phyloP scores from a whole-genome alignment of 2,113 vertebrate genomes.

The Cinclus cinclus region DNA sequence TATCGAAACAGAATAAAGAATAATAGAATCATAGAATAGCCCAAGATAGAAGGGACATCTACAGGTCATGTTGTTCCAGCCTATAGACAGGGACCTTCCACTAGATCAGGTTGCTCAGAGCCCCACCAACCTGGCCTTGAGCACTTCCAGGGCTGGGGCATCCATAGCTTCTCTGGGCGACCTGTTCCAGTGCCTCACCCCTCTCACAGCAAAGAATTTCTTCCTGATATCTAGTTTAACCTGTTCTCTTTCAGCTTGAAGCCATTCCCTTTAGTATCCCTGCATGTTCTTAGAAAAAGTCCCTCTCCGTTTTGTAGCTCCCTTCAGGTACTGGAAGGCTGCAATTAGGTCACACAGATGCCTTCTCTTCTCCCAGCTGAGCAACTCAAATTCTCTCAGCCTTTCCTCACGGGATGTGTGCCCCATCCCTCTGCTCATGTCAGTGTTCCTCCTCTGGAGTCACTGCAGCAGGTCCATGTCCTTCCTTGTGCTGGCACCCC shows the following conservation, averaged over 20 bases:
- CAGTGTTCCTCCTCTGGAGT: not conserved
- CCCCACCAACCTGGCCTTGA: not conserved
- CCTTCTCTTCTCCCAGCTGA: not conserved
- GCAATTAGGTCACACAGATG: rapidly evolving
- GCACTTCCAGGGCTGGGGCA: not conserved
- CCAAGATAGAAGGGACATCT: not conserved
- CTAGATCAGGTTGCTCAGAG: not conserved
- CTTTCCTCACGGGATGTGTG: not conserved
- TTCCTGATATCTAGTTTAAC: not conserved
- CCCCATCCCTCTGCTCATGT: not conserved
- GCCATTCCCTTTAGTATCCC: not conserved
- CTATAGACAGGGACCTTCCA: not conserved
- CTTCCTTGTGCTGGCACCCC: not conserved
- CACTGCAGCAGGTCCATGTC: not conserved
- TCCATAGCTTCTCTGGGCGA: not conserved
- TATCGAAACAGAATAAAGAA: not conserved
- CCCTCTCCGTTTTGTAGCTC: not conserved
- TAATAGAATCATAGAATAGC: not conserved
- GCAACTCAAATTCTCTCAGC: not conserved
- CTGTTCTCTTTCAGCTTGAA: not conserved
- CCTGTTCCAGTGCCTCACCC: not conserved
- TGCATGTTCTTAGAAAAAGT: rapidly evolving
- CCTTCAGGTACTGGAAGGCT: not conserved
- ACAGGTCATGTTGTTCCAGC: not conserved
- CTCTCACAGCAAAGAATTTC: not conserved